phyloP scores from a whole-genome alignment of 35 echinoderm and acorn worm genomes.

The Stichopus chloronotus region DNA sequence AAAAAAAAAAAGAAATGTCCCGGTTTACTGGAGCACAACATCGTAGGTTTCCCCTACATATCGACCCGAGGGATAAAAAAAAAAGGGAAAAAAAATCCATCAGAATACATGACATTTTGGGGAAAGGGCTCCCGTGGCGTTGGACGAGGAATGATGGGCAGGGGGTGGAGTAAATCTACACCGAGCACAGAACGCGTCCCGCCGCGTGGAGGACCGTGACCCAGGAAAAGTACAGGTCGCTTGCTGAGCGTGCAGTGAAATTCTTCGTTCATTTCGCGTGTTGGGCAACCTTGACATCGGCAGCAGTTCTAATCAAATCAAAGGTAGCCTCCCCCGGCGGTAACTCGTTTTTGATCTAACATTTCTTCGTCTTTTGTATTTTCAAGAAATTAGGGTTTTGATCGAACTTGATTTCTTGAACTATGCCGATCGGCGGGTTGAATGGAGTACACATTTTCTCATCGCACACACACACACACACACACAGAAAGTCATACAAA shows the following conservation, averaged over 20 bases:
- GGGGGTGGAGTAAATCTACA: constrained; percentile 53
- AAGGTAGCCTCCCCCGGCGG: constrained; percentile 44
- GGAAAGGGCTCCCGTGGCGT: constrained; percentile 58
- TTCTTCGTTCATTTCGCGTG: constrained; percentile 48
- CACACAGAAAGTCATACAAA: neutral
- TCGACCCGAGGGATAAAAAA: neutral
- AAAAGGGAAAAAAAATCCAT: neutral
- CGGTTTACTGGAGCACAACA: neutral
- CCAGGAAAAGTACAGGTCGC: constrained; percentile 47
- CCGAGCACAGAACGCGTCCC: constrained; percentile 44
- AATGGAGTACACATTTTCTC: neutral
- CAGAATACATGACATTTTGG: constrained; percentile 57
- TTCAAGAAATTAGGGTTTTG: constrained; percentile 45
- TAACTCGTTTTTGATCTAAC: constrained; percentile 43
- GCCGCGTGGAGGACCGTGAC: constrained; percentile 48
- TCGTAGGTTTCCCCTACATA: neutral
- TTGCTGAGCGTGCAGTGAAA: constrained; percentile 30
- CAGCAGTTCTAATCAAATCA: constrained; percentile 47
- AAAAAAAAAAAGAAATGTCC: neutral
- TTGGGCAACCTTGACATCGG: constrained; percentile 47
- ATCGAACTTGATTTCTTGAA: constrained; percentile 47
- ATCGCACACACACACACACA: neutral
- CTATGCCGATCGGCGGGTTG: neutral
- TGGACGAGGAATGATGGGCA: constrained; percentile 53
- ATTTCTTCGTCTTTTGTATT: constrained; percentile 35